Conservation (phyloP, 2,797 vertebrate species). For the Etheostoma perlongum region DNA sequence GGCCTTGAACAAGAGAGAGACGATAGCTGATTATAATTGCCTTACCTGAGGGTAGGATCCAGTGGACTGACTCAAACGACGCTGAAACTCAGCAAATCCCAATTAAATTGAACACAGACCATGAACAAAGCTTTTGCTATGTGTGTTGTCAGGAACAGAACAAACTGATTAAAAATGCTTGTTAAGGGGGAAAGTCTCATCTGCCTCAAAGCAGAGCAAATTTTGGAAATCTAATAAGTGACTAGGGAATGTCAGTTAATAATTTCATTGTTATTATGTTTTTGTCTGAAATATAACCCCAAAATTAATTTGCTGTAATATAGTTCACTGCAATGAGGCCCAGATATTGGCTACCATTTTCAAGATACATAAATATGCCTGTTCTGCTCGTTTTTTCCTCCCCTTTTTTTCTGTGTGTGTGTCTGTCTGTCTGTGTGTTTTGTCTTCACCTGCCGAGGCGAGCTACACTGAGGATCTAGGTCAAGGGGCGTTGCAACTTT, state of each 20-base stretch:
- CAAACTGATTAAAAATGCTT: constrained; percentile 78
- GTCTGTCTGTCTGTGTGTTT: too few relatives aligned
- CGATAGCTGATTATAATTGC: constrained; percentile 72
- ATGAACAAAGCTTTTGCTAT: constrained; percentile 61
- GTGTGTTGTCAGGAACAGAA: constrained; percentile 65
- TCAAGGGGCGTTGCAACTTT: too few relatives aligned
- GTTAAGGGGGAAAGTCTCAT: constrained; percentile 55
- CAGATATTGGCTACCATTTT: background rate
- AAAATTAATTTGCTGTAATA: constrained; percentile 19
- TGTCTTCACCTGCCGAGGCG: too few relatives aligned
- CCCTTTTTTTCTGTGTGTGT: too few relatives aligned
- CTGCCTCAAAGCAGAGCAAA: constrained; percentile 61
- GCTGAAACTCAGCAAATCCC: constrained; percentile 65
- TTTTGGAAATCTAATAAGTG: constrained; percentile 68
- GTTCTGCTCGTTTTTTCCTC: too few relatives aligned
- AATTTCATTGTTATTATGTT: constrained; percentile 51
- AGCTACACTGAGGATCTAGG: too few relatives aligned
- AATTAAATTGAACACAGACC: constrained; percentile 71
- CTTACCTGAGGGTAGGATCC: constrained; percentile 73
- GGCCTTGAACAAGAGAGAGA: constrained; percentile 52
- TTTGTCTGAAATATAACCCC: constrained; percentile 29
- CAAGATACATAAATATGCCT: constrained; percentile 7
- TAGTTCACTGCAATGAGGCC: background rate
- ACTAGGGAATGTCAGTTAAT: constrained; percentile 51
- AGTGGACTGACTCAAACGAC: constrained; percentile 58